Evolutionary conservation across 2,888 invertebrate species (phyloP).

Genomic region (Hydrotaea diabolus): DNA sequence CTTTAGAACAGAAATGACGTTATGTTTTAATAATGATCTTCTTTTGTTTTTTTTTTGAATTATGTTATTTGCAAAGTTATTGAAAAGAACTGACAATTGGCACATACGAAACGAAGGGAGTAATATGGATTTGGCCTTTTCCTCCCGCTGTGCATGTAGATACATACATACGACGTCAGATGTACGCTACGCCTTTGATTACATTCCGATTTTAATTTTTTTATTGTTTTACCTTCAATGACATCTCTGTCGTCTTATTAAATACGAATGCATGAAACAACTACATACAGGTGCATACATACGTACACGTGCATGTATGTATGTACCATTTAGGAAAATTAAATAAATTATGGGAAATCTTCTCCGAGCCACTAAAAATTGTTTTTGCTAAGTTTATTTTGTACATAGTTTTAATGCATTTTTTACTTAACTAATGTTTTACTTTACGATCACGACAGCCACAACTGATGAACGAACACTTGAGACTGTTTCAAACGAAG

Average conservation of each 20-base stretch:
- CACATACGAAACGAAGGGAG: background rate
- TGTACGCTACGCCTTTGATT: background rate
- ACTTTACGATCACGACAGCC: background rate
- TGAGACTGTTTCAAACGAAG: conserved; percentile 8
- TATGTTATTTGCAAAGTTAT: conserved; percentile 30
- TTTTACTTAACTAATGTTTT: conserved; percentile 42
- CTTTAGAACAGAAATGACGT: conserved; percentile 52
- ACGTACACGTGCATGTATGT: background rate
- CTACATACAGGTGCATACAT: background rate
- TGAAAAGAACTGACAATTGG: conserved; percentile 32
- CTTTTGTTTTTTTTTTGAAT: conserved; percentile 30
- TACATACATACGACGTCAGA: background rate
- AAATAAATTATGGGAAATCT: conserved; percentile 53
- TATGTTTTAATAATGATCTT: conserved; percentile 70
- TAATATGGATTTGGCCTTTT: background rate
- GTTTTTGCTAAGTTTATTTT: conserved; percentile 22
- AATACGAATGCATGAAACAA: background rate
- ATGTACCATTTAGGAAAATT: conserved; percentile 29
- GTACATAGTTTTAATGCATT: conserved; percentile 27
- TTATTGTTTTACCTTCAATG: background rate
- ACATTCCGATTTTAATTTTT: too few species aligned
- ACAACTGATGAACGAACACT: background rate
- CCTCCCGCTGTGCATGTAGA: too few species aligned
- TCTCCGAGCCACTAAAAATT: conserved; percentile 67
- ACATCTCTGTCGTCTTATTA: background rate